Percentiles rank a stretch among this genome's conserved stretches.
These are phyloP conservation scores for Zaprionus lachaisei DNA, from an alignment of 1,140 invertebrate genomes.

Conservation along the genomic window DNA sequence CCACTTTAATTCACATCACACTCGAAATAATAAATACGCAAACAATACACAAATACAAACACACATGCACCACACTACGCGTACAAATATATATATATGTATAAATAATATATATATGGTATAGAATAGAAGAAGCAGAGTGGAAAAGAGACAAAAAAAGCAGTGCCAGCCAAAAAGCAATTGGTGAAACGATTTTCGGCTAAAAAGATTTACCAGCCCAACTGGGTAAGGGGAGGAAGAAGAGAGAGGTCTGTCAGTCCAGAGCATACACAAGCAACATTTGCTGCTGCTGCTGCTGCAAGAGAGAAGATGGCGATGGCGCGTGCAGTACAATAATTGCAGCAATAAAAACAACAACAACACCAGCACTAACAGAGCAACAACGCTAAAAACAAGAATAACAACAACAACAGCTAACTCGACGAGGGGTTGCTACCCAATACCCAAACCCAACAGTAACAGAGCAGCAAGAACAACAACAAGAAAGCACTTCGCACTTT, in stretches of 20 bases:
- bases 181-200: conserved; percentile 15
- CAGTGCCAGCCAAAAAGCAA: conserved; percentile 11
- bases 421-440: conserved; percentile 6
- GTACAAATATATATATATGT: conserved; percentile 5
- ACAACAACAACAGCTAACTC: conserved; percentile 2
- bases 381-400: conserved; percentile 34
- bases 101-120: conserved; percentile 8
- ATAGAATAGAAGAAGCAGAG: neutral
- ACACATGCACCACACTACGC: neutral
- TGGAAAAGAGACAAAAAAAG: neutral
- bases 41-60: conserved; percentile 5
- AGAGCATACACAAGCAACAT: conserved; percentile 15
- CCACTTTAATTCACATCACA: conserved; percentile 1
- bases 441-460: conserved; percentile 22
- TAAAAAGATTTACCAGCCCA: conserved; percentile 11
- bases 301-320: conserved; percentile 51
- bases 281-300: conserved; percentile 11
- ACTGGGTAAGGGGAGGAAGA: conserved; percentile 15
- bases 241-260: neutral
- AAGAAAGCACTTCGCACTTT: conserved; percentile 1
- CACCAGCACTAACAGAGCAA: conserved; percentile 27
- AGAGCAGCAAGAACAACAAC: conserved; percentile 15
- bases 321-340: conserved; percentile 61
- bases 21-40: conserved; percentile 11
- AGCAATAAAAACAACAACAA: conserved; percentile 30